These are phyloP conservation scores for Agonum fuliginosum DNA, from an alignment of 2,888 invertebrate genomes.

Conservation along the genomic window DNA sequence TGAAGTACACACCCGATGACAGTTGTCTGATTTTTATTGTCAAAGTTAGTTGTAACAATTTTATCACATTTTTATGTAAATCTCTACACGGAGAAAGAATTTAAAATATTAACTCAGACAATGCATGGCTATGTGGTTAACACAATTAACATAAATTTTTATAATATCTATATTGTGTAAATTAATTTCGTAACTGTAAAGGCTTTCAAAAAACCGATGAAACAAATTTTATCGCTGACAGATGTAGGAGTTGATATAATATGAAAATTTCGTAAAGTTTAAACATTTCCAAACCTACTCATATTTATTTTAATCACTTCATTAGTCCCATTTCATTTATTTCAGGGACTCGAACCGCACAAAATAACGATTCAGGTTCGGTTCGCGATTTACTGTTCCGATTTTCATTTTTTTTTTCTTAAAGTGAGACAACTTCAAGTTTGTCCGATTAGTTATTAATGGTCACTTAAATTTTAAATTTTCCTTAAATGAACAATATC, in stretches of 20 bases:
- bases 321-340: conserved; percentile 35
- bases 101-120: conserved; percentile 31
- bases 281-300: neutral
- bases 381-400: too few species aligned
- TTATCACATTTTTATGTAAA: conserved; percentile 44
- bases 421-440: too few species aligned
- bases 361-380: too few species aligned
- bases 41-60: conserved; percentile 36
- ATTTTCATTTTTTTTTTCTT: too few species aligned
- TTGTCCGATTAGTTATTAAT: too few species aligned
- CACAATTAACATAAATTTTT: conserved; percentile 39
- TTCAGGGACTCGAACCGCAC: too few species aligned
- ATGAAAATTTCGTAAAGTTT: neutral
- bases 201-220: conserved; percentile 9
- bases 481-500: too few species aligned
- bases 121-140: conserved; percentile 30
- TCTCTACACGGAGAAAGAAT: conserved; percentile 13
- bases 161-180: conserved; percentile 46
- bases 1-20: conserved; percentile 26
- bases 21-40: conserved; percentile 42
- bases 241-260: conserved; percentile 34
- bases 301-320: conserved; percentile 21
- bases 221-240: conserved; percentile 28
- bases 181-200: conserved; percentile 43
- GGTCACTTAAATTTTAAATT: too few species aligned